A percentile compares a stretch with the other conserved stretches of the same genome.
Evolutionary conservation across 2,888 invertebrate genomes (phyloP).

Genomic region (Psylliodes chrysocephalus): DNA sequence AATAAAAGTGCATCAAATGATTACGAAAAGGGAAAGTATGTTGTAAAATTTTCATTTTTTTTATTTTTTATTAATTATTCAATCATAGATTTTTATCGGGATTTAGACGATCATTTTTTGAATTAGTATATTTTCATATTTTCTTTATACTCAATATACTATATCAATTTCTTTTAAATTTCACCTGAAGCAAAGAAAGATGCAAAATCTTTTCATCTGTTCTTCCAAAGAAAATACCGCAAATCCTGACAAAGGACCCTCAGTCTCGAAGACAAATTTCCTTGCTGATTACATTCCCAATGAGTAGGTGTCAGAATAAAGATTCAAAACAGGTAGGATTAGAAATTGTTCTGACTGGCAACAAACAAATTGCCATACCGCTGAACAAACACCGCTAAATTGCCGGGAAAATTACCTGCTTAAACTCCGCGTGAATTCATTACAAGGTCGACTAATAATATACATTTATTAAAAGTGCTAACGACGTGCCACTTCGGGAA

Average conservation of each 20-base stretch:
- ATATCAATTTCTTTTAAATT: no score
- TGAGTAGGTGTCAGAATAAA: constrained; percentile 13
- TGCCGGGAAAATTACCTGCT: constrained; percentile 63
- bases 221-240: not conserved
- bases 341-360: constrained; percentile 27
- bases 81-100: no score
- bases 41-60: no score
- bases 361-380: constrained; percentile 33
- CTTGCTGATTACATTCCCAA: constrained; percentile 10
- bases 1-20: constrained; percentile 47
- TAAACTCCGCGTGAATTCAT: constrained; percentile 58
- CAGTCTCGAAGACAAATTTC: constrained; percentile 4
- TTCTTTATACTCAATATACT: no score
- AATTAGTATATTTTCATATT: no score
- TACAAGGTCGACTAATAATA: constrained; percentile 61
- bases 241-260: constrained; percentile 4
- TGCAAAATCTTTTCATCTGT: not conserved
- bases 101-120: no score
- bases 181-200: no score
- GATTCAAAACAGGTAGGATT: constrained; percentile 25
- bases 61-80: no score
- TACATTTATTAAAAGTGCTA: constrained; percentile 56
- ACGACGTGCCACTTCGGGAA: constrained; percentile 43
- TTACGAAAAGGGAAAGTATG: no score
- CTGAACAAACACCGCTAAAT: constrained; percentile 62